These are phyloP conservation scores for Sciurus carolinensis DNA, from an alignment of 2,797 vertebrate species.

Conservation along the genomic window DNA sequence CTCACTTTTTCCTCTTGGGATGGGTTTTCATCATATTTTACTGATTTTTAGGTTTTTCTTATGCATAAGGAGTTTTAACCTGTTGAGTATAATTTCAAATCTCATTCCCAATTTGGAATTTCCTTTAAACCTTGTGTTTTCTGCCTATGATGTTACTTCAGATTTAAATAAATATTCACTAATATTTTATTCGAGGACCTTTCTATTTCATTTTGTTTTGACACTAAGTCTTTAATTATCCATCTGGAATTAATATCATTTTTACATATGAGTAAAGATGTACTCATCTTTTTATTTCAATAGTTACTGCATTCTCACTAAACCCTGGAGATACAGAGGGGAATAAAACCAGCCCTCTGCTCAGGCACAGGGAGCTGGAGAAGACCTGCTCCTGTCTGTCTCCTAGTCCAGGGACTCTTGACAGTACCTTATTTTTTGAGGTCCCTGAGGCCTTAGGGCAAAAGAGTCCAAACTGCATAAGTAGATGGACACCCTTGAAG, in stretches of 20 bases:
- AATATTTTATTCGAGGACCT: slow-evolving; percentile 24
- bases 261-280: slow-evolving; percentile 1
- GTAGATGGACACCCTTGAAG: not conserved
- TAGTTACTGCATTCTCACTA: not conserved
- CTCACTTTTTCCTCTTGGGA: not conserved
- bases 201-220: slow-evolving; percentile 45
- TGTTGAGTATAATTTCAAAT: not conserved
- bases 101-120: not conserved
- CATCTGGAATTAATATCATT: slow-evolving; percentile 41
- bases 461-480: not conserved
- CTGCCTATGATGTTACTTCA: not conserved
- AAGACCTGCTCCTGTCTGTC: not conserved
- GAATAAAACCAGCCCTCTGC: not conserved
- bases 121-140: slow-evolving; percentile 39
- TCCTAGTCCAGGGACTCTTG: not conserved
- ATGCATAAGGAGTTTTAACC: not conserved
- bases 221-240: slow-evolving; percentile 1
- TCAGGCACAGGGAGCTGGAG: not conserved
- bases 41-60: not conserved
- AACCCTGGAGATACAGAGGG: not conserved
- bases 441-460: not conserved
- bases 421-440: not conserved
- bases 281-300: not conserved
- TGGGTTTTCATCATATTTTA: slow-evolving; percentile 23
- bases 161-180: slow-evolving; percentile 1